These are phyloP conservation scores for Phasia obesa DNA, from an alignment of 2,888 invertebrate genomes.

Conservation along the genomic window DNA sequence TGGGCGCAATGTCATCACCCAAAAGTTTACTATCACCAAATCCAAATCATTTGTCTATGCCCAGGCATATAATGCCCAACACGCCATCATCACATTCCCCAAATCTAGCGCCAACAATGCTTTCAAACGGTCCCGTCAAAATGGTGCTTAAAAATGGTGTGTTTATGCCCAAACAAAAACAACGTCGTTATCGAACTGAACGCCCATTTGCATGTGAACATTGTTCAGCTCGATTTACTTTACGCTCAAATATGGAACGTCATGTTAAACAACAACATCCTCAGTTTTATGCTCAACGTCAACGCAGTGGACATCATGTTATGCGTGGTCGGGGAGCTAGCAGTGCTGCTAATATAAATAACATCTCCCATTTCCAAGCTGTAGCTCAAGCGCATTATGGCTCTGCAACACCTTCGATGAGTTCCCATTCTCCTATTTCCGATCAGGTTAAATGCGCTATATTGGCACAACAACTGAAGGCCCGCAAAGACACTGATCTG, in stretches of 20 bases:
- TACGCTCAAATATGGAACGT: constrained; percentile 96
- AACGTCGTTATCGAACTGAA: constrained; percentile 94
- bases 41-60: constrained; percentile 73
- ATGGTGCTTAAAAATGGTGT: constrained; percentile 96
- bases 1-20: constrained; percentile 72
- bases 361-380: constrained; percentile 73
- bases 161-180: constrained; percentile 95
- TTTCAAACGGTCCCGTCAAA: constrained; percentile 85
- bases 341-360: constrained; percentile 74
- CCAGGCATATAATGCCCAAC: constrained; percentile 71
- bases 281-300: constrained; percentile 92
- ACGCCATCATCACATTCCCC: constrained; percentile 60
- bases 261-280: constrained; percentile 98
- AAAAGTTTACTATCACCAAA: constrained; percentile 62
- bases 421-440: constrained; percentile 82
- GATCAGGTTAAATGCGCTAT: constrained; percentile 90
- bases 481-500: constrained; percentile 83
- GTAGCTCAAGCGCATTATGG: constrained; percentile 72
- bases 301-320: constrained; percentile 84
- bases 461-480: constrained; percentile 89
- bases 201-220: constrained; percentile 95
- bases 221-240: constrained; percentile 94
- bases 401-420: constrained; percentile 45
- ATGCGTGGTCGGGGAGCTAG: constrained; percentile 80
- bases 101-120: constrained; percentile 73